These are phyloP conservation scores for Eupithecia insigniata DNA, from an alignment of 2,888 invertebrate genomes.

Conservation along the genomic window DNA sequence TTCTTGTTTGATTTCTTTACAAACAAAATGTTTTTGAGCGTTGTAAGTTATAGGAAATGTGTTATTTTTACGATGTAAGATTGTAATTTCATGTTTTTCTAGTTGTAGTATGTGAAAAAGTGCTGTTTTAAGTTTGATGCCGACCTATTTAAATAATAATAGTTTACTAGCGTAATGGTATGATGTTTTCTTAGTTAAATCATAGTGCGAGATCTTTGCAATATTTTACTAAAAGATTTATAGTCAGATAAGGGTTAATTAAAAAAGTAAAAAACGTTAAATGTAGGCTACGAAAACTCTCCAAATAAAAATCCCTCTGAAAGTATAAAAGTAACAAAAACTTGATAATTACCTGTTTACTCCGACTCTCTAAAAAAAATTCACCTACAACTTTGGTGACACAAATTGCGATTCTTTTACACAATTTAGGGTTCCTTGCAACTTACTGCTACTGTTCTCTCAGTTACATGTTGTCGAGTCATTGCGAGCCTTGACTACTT, in stretches of 20 bases:
- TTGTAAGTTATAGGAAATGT: neutral
- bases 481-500: neutral
- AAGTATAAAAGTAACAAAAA: slow-evolving; percentile 29
- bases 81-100: neutral
- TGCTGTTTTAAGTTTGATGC: neutral
- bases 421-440: slow-evolving; percentile 20
- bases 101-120: neutral
- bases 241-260: slow-evolving; percentile 8
- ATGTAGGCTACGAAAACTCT: slow-evolving; percentile 4
- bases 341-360: slow-evolving; percentile 35
- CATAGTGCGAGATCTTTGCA: neutral
- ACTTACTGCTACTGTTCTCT: neutral
- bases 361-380: slow-evolving; percentile 21
- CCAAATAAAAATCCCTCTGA: slow-evolving; percentile 12
- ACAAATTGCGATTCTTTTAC: slow-evolving; percentile 67
- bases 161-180: neutral
- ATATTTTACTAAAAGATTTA: neutral
- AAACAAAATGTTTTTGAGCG: neutral
- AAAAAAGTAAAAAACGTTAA: slow-evolving; percentile 1
- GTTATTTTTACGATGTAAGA: neutral
- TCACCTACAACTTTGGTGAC: slow-evolving; percentile 67
- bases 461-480: neutral
- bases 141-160: neutral
- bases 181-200: neutral
- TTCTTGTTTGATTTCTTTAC: slow-evolving; percentile 13